Evolutionary conservation across 2,113 vertebrate genomes (phyloP).

Genomic region (Aepyceros melampus): DNA sequence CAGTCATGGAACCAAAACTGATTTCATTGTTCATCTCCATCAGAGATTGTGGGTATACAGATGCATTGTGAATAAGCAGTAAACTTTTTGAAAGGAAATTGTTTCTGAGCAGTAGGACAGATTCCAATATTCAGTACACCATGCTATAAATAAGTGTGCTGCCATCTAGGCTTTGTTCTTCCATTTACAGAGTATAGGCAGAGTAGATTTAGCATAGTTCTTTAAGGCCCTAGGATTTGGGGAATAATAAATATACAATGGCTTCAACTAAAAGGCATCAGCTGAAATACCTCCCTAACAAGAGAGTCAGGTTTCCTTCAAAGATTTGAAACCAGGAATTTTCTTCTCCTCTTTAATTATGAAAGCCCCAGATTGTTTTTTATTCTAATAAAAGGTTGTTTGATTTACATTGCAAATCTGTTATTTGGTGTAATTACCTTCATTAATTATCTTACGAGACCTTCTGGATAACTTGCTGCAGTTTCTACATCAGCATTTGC

Average conservation of each 20-base stretch:
- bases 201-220: background rate
- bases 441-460: background rate
- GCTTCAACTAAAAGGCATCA: background rate
- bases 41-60: background rate
- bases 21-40: background rate
- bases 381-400: background rate
- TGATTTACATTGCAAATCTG: background rate
- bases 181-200: background rate
- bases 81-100: background rate
- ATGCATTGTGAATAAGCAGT: background rate
- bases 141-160: background rate
- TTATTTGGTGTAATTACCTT: background rate
- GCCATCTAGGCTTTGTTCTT: background rate
- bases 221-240: background rate
- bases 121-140: background rate
- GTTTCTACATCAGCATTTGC: background rate
- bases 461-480: background rate
- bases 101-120: background rate
- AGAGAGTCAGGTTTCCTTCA: background rate
- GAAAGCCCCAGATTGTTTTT: background rate
- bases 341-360: background rate
- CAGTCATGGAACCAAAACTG: background rate
- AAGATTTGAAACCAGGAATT: background rate
- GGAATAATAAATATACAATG: background rate
- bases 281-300: background rate